These are phyloP conservation scores for Alligator mississippiensis DNA, from an alignment of 2,113 vertebrate species.

Conservation along the genomic window DNA sequence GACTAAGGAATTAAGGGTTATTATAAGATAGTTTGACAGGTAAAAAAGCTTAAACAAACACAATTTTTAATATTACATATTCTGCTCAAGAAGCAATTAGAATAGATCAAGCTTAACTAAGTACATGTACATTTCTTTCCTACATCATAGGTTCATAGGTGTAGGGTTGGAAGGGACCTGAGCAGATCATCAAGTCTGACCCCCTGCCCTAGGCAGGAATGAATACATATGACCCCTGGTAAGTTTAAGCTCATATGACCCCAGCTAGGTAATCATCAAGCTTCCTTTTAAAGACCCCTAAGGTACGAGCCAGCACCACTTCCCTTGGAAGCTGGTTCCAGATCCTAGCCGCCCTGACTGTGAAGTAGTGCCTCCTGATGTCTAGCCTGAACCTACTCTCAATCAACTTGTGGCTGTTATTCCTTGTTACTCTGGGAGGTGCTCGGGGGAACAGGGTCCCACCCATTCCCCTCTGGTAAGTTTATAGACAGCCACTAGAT, in stretches of 20 bases:
- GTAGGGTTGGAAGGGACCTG: background rate
- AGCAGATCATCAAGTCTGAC: background rate
- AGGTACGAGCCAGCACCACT: fast-evolving
- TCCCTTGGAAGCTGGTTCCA: background rate
- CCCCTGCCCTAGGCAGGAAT: background rate
- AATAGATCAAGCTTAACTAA: no score
- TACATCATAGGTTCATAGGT: no score
- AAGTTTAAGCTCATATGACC: background rate
- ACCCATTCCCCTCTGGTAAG: background rate
- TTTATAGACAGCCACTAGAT: fast-evolving
- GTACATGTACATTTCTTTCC: no score
- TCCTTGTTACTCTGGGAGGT: background rate
- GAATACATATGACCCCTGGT: background rate
- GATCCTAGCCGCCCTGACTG: background rate
- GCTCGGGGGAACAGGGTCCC: background rate
- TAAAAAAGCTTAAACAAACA: no score
- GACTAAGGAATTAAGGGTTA: no score
- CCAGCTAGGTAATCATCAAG: background rate
- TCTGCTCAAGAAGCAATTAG: no score
- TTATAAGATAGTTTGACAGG: no score
- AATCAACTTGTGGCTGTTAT: background rate
- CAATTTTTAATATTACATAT: no score
- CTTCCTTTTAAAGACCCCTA: background rate
- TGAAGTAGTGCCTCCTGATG: background rate
- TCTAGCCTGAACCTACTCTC: background rate